Evolutionary conservation across 2,113 vertebrate species (phyloP), one percentile per base, ranked within the genome.

Genomic region (Callithrix jacchus): DNA sequence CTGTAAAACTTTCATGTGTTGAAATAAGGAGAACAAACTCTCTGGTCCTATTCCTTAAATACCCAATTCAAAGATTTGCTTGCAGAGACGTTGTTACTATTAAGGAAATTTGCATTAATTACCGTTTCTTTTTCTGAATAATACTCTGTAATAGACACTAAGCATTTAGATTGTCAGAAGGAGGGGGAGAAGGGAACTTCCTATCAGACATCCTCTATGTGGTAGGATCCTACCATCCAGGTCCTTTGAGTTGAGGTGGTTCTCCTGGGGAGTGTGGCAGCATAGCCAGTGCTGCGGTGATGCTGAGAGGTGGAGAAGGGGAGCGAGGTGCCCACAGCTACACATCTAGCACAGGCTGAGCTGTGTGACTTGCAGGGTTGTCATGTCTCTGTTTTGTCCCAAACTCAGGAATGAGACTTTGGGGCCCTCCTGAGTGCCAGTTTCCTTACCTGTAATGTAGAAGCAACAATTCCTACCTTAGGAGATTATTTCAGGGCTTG

Each of bases 221-320:
- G 21, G 12, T 23, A 1, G 79, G 73, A n/a, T 42, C 37, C 45
- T 1, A 2, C 42, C 12, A 9, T 58, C 61, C 21, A 2, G 37
- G 21, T 30, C 42, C n/a, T 58, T 14, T 10, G 8, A 2, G 12
- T 14, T 11, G 5, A 37, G 14, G 20, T n/a, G 79, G 30, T 70
- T 35, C 17, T 0, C 35, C 8, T 0, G 13, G 25, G 52, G 47
- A 11, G 21, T 6, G 35, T 25, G 5, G 84, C 21, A 16, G 4
- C 27, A 6, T 21, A 6, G 2, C n/a, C 68, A 20, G 40, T 14
- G 20, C 32, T 40, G 35, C 6, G 1, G 35, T 17, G 81, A 5
- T 13, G 12, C 70, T 12, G 1, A 25, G 5, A 0, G 0, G 6
- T 5, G 6, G 66, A 13, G 32, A 45, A 16, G 16, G 23, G 42